These are phyloP conservation scores for Frankliniella fusca DNA, from an alignment of 2,888 invertebrate genomes.

Conservation along the genomic window DNA sequence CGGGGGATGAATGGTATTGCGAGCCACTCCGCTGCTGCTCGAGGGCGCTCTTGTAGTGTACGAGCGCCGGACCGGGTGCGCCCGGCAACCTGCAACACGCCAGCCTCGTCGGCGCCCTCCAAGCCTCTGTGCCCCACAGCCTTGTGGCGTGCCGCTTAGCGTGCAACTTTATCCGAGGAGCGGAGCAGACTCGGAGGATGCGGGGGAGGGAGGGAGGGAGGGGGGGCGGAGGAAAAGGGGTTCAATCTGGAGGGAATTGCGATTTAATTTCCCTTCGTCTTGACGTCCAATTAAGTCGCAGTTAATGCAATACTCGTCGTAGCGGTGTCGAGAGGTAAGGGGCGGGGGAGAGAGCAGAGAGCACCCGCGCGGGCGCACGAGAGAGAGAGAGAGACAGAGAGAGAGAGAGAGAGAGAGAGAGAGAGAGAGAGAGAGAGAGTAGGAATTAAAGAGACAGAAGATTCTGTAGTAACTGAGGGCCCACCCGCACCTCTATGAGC, in stretches of 20 bases:
- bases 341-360: background rate
- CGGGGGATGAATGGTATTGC: no score
- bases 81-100: no score
- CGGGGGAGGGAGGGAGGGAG: background rate
- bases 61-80: no score
- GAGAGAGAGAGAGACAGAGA: background rate
- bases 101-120: no score
- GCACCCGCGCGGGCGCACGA: background rate
- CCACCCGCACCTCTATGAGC: no score
- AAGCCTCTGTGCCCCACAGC: background rate
- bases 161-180: slow-evolving; percentile 15
- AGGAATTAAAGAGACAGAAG: background rate
- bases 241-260: slow-evolving; percentile 16
- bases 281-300: slow-evolving; percentile 17
- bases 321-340: background rate
- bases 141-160: background rate
- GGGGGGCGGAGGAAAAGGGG: background rate
- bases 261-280: slow-evolving; percentile 23
- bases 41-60: no score
- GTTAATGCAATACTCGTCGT: background rate
- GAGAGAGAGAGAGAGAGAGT: background rate
- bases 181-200: background rate
- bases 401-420: background rate
- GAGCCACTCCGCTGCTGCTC: no score
- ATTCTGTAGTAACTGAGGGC: background rate